phyloP scores from a whole-genome alignment of 2,888 invertebrate genomes.

The Leptinotarsa peninsularis region DNA sequence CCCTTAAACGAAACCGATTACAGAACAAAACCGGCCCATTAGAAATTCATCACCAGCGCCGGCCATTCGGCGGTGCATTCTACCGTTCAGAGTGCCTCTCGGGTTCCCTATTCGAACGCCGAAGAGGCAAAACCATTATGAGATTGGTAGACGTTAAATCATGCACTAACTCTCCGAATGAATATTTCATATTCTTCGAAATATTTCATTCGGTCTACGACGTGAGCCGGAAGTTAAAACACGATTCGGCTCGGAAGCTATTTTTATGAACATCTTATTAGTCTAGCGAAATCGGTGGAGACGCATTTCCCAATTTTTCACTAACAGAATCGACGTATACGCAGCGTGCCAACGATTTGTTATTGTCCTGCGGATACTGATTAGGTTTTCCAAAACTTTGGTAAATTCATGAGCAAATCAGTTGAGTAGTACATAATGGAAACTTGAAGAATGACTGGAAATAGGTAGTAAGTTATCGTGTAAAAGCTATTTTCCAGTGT shows the following conservation, averaged over 20 bases:
- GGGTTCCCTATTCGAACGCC: slow-evolving; percentile 17
- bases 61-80: slow-evolving; percentile 33
- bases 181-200: slow-evolving; percentile 51
- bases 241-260: slow-evolving; percentile 42
- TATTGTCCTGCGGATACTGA: not conserved
- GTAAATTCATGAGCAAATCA: too few species aligned
- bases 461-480: too few species aligned
- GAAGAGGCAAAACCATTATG: slow-evolving; percentile 46
- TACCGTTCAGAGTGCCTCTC: slow-evolving; percentile 34
- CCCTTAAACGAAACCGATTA: slow-evolving; percentile 5
- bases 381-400: not conserved
- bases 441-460: too few species aligned
- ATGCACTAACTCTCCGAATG: slow-evolving; percentile 50
- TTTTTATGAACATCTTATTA: slow-evolving; percentile 48
- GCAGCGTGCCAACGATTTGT: not conserved
- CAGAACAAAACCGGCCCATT: slow-evolving; percentile 19
- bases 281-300: slow-evolving; percentile 21
- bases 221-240: slow-evolving; percentile 46
- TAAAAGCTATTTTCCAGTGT: too few species aligned
- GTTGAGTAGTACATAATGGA: too few species aligned
- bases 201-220: slow-evolving; percentile 49
- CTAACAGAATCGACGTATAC: not conserved
- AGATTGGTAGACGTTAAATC: slow-evolving; percentile 51
- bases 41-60: slow-evolving; percentile 29
- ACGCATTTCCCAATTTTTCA: not conserved